Evolutionary conservation across 2,797 vertebrate species (phyloP), one percentile per base, ranked within the genome.

Genomic region (Enteromius viviparus): DNA sequence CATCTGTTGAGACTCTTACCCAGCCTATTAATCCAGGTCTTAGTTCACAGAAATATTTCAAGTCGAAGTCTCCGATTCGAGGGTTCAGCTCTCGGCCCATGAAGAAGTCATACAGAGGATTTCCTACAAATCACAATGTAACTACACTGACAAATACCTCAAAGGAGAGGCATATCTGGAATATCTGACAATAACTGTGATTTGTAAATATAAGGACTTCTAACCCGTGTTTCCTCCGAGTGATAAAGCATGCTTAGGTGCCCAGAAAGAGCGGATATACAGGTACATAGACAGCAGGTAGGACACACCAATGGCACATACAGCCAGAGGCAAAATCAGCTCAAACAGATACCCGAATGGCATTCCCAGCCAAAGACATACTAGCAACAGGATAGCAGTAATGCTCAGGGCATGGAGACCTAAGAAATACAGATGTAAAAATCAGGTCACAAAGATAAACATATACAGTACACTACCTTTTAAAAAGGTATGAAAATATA

Each of bases 11-110:
- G 45, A 40, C 8, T 26, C 95, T 95, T 91, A 98, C 97, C 97
- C 97, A 98, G 86, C 96, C 96, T 15, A 97, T 96, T 86, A 98
- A 94, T 87, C 97, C 97, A 0, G 97, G 97, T 29, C 97, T 93
- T 47, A 98, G 94, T 85, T 98, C 96, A 78, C 96, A 98, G 92
- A 98, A 98, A 90, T 96, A 97, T 82, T 98, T 98, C 15, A 97
- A 93, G 89, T 98, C 97, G 88, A 98, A 97, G 85, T 87, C 87
- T 84, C 94, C 92, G 7, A 97, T 90, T 7, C 96, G 95, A 0
- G 97, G 97, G 86, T 98, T 98, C 66, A 98, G 92, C 88, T 98
- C 97, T 7, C 96, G 95, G 78, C 97, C 97, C 45, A 97, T 95
- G 88, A 97, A 98, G 89, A 97, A 97, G 89, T 98, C 97, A 42